phyloP scores from a whole-genome alignment of 2,113 vertebrate species.

The human (Homo sapiens) region DNA sequence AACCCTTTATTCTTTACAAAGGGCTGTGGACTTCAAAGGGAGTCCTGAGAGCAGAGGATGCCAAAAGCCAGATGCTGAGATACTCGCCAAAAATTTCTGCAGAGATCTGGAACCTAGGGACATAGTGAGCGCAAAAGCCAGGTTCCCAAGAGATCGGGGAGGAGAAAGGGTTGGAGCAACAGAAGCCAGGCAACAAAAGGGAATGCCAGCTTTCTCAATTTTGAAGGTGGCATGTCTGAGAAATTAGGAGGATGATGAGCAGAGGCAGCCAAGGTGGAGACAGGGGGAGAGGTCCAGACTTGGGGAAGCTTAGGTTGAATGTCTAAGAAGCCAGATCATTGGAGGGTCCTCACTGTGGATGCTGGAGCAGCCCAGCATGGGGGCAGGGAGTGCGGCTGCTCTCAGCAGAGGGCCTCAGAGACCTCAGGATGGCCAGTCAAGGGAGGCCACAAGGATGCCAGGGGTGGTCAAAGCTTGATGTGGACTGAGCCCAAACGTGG shows the following conservation, averaged over 20 bases:
- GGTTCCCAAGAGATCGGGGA: neutral
- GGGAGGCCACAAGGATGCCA: neutral
- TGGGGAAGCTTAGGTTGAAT: too few relatives aligned
- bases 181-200: neutral
- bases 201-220: neutral
- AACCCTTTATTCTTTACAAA: neutral
- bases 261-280: too few relatives aligned
- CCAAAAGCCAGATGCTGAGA: neutral
- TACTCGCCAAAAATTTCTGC: too few relatives aligned
- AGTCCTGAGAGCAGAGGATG: neutral
- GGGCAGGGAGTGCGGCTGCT: neutral
- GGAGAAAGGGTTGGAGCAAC: neutral
- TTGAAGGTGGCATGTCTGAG: neutral
- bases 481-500: neutral
- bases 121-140: neutral
- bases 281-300: too few relatives aligned
- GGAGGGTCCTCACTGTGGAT: neutral
- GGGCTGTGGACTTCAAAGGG: neutral
- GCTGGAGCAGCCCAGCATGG: accelerated
- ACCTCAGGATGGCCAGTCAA: neutral
- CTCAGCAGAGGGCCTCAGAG: neutral
- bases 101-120: neutral
- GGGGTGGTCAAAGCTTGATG: neutral
- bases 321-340: neutral
- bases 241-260: neutral